phyloP scores from a whole-genome alignment of 2,888 invertebrate species.

The Cosmopolites sordidus region DNA sequence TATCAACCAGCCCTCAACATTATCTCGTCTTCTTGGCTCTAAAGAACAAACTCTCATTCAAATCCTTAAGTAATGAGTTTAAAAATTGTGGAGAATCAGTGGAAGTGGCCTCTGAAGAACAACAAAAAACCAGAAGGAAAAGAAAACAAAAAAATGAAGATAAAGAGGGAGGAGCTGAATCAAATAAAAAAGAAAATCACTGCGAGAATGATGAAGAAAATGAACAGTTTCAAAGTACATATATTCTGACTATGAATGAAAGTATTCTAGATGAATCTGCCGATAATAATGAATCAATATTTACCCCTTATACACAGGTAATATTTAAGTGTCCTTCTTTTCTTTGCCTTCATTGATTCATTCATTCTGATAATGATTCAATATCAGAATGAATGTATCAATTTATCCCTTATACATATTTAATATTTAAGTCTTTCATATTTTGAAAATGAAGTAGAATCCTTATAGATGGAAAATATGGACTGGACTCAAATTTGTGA shows the following conservation, averaged over 20 bases:
- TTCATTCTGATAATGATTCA: too few species aligned
- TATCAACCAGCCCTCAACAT: constrained; percentile 61
- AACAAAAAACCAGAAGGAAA: constrained; percentile 18
- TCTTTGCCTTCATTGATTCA: too few species aligned
- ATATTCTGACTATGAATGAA: constrained; percentile 68
- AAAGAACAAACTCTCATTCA: constrained; percentile 56
- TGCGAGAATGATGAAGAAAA: constrained; percentile 31
- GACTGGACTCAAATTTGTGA: constrained; percentile 61
- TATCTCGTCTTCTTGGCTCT: constrained; percentile 62
- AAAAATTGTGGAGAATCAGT: constrained; percentile 36
- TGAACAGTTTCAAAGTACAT: constrained; percentile 57
- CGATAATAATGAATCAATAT: constrained; percentile 38
- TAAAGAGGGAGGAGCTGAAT: constrained; percentile 28
- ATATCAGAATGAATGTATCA: too few species aligned
- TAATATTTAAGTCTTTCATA: constrained; percentile 10
- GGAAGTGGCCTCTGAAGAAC: constrained; percentile 39
- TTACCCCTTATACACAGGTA: constrained; percentile 64
- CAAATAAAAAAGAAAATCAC: constrained; percentile 21
- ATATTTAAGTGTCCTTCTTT: too few species aligned
- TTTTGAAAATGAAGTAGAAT: constrained; percentile 30
- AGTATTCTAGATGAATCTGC: constrained; percentile 32
- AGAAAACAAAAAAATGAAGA: constrained; percentile 12
- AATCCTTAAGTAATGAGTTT: constrained; percentile 54
- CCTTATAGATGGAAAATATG: constrained; percentile 59
- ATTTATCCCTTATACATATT: too few species aligned